Evolutionary conservation across 2,113 vertebrate genomes (phyloP).

Genomic region (Trochalopteron elliotii): DNA sequence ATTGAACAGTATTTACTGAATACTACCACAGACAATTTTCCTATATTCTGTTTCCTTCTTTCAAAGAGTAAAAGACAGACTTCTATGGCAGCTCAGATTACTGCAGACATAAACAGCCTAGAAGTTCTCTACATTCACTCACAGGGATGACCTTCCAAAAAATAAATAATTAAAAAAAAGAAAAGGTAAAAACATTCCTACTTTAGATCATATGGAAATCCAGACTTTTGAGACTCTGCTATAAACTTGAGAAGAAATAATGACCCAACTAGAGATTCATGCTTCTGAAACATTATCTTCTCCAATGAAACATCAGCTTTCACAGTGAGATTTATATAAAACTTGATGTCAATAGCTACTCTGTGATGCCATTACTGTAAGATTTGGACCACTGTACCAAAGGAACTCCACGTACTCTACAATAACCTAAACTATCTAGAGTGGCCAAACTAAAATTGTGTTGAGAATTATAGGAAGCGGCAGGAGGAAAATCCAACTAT

Average conservation of each 20-base stretch:
- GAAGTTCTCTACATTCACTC: not conserved
- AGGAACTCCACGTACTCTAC: not conserved
- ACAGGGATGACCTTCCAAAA: not conserved
- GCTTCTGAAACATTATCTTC: not conserved
- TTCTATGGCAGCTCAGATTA: not conserved
- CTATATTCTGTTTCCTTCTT: not conserved
- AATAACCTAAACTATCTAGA: not conserved
- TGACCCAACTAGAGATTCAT: not conserved
- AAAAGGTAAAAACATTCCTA: not conserved
- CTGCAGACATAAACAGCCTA: not conserved
- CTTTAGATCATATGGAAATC: not conserved
- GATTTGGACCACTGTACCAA: not conserved
- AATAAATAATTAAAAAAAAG: not conserved
- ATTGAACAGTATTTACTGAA: not conserved
- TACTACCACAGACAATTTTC: fast-evolving
- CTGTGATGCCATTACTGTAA: not conserved
- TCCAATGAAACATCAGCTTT: not conserved
- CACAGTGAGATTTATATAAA: not conserved
- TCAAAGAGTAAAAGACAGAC: not conserved
- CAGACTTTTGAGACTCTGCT: not conserved
- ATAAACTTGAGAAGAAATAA: not conserved
- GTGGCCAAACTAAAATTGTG: not conserved
- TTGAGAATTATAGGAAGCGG: not conserved
- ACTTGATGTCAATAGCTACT: not conserved
- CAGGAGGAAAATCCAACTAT: not conserved